These are phyloP conservation scores for Scaptodrosophila lebanonensis DNA, from an alignment of 1,140 invertebrate species.

Conservation along the genomic window DNA sequence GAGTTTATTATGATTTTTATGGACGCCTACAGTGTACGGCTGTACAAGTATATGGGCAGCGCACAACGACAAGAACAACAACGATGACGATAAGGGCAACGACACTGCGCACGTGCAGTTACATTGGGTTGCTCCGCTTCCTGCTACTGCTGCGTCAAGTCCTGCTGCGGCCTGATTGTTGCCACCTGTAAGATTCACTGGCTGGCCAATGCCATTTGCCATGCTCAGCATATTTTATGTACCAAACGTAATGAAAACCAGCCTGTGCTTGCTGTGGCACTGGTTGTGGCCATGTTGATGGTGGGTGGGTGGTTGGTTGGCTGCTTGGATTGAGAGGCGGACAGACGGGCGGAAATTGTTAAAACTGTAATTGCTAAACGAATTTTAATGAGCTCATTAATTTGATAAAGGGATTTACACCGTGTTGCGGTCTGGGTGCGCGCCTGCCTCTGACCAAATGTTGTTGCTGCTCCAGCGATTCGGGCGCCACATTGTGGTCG, in stretches of 20 bases:
- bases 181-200: constrained; percentile 6
- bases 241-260: too few relatives aligned
- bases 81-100: background rate
- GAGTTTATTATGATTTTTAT: constrained; percentile 67
- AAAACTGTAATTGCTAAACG: constrained; percentile 77
- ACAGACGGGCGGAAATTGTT: constrained; percentile 62
- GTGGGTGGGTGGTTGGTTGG: background rate
- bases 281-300: constrained; percentile 33
- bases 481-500: too few relatives aligned
- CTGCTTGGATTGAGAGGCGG: too few relatives aligned
- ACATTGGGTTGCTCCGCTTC: too few relatives aligned
- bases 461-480: constrained; percentile 10
- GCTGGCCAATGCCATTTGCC: constrained; percentile 9
- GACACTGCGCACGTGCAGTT: constrained; percentile 40
- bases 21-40: too few relatives aligned
- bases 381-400: constrained; percentile 77
- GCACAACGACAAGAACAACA: constrained; percentile 6
- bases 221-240: constrained; percentile 41
- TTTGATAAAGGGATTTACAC: constrained; percentile 76
- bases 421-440: constrained; percentile 59
- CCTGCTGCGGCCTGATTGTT: too few relatives aligned
- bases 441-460: constrained; percentile 43
- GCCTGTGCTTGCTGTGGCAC: background rate
- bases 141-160: too few relatives aligned
- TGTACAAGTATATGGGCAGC: constrained; percentile 55